Percentiles rank a stretch among this genome's conserved stretches.
Conservation (phyloP, 2,113 vertebrate species). For the Arothron firmamentum region DNA sequence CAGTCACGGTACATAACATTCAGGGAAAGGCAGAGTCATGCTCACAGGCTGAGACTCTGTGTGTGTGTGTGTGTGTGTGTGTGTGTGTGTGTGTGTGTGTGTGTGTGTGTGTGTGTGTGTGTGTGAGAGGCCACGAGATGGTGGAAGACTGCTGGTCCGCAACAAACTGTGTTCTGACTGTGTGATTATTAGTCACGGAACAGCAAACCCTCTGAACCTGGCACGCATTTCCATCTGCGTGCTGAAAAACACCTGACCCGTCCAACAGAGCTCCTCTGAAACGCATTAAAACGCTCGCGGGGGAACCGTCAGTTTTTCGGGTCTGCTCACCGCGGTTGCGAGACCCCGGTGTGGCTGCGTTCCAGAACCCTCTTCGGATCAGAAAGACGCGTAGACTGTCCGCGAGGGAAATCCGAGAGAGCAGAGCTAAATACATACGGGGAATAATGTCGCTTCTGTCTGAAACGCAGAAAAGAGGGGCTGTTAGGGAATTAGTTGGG, state of each 20-base stretch:
- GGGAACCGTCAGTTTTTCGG: constrained; percentile 5
- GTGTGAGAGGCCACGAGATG: constrained; percentile 3
- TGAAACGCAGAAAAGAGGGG: constrained; percentile 26
- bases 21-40: constrained; percentile 33
- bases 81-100: constrained; percentile 1
- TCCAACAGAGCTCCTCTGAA: constrained; percentile 6
- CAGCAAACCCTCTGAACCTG: constrained; percentile 22
- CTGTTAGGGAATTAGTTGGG: constrained; percentile 62
- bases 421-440: constrained; percentile 4
- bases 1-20: constrained; percentile 28
- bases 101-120: constrained; percentile 1
- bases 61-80: constrained; percentile 1
- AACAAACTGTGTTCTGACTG: constrained; percentile 46
- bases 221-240: constrained; percentile 12
- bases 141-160: constrained; percentile 27
- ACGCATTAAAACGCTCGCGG: constrained; percentile 22
- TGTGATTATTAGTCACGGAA: constrained; percentile 54
- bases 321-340: constrained; percentile 26
- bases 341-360: constrained; percentile 21
- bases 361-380: constrained; percentile 15
- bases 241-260: constrained; percentile 32
- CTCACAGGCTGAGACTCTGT: neutral
- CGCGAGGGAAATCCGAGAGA: neutral
- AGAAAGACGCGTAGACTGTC: constrained; percentile 3
- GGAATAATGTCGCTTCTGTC: constrained; percentile 10